Evolutionary conservation across 2,888 invertebrate genomes (phyloP), one percentile per base, ranked within the genome.

Genomic region (Metallyticus violacea): DNA sequence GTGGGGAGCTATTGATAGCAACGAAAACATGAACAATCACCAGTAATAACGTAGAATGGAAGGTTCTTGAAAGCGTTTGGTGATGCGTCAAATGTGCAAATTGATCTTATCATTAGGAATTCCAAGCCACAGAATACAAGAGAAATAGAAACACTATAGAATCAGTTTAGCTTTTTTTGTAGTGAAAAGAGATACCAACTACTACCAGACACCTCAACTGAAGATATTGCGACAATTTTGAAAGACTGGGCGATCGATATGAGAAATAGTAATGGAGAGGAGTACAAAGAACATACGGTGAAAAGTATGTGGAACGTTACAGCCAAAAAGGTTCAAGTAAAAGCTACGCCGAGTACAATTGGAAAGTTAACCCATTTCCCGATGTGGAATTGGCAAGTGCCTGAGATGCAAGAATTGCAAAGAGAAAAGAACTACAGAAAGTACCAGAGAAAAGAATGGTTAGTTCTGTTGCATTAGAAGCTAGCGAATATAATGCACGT

Each of bases 271-370:
- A 81, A 81, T 29, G 81, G 81, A 29, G 81, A 81, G 6, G 81
- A 81, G n/a, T 30, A 81, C n/a, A 81, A 81, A 26, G 81, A 30
- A n/a, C 29, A 81, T 6, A 22, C 81, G 0, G 81, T 29, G 29
- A 81, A 81, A 81, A 81, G n/a, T n/a, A 81, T 81, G 28, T 81
- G 81, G 81, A 81, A 81, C n/a, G 81, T 81, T 7, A 30, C 30
- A 6, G 40, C 81, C 30, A 81, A 81, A 30, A 27, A 6, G 7
- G 15, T 9, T 0, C 40, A 40, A 40, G 40, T 9, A 2, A 40
- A 40, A 40, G n/a, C n/a, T 40, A 9, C 40, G 40, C 40, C 6
- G 27, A 79, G 27, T 7, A 79, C 4, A 9, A 22, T 7, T 6
- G 30, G 6, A 25, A 2, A 29, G 28, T 81, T n/a, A 81, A 30